Evolutionary conservation across 64 coral and sea anemone species (phyloP), one percentile per base, ranked within the genome.

Genomic region (Porites australiensis): DNA sequence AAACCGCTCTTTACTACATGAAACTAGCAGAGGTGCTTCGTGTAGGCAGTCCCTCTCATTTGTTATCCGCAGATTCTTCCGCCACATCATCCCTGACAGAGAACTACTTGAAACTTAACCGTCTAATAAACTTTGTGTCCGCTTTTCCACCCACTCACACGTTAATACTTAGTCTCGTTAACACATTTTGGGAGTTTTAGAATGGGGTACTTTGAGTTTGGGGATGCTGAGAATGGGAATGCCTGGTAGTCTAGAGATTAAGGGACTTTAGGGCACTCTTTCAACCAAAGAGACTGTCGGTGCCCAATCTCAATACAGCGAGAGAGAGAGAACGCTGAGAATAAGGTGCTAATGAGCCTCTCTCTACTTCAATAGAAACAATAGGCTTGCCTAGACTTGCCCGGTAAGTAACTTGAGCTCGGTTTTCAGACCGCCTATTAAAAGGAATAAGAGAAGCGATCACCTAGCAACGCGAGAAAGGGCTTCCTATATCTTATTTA

Each of bases 131-230:
- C 20, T 79, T 79, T 79, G 77, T 50, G 2, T 22, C 18, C 13
- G 77, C 77, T 52, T 79, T 79, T 50, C 77, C 77, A n/a, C n/a
- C n/a, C n/a, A n/a, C n/a, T n/a, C n/a, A n/a, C n/a, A 54, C 52
- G 4, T 54, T 54, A 54, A 54, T 54, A 54, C n/a, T n/a, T n/a
- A 54, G 52, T 54, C 52, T 54, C 52, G 52, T 54, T 54, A 5
- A 54, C 9, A 54, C 9, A 54, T 9, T 54, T 54, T 64, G 15
- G 7, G 61, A 64, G 15, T 64, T 64, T 64, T 64, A 64, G 10
- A 12, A 64, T 64, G 61, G 61, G 61, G 61, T 64, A 18, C 61
- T 64, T 64, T 64, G n/a, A n/a, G n/a, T n/a, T n/a, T n/a, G n/a
- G 61, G 61, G 61, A 64, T 64, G 2, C 61, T 64, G 61, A 64